Conservation (phyloP, 1,140 invertebrate genomes). For the Drosophila bipectinata region DNA sequence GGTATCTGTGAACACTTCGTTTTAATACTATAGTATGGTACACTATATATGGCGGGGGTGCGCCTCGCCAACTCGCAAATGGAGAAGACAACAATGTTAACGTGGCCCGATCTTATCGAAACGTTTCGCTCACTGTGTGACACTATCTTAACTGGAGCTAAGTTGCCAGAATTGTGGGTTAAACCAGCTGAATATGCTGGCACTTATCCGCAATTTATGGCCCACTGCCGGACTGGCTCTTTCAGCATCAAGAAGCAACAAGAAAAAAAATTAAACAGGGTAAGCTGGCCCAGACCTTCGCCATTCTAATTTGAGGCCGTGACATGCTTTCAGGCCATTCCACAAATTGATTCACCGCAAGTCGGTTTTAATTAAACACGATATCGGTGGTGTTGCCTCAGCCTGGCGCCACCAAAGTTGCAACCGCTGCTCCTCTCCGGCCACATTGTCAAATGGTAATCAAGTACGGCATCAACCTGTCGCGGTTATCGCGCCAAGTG, state of each 20-base stretch:
- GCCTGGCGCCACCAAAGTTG: conserved; percentile 46
- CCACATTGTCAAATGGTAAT: conserved; percentile 60
- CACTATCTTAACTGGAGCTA: conserved; percentile 64
- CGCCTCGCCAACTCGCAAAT: conserved; percentile 18
- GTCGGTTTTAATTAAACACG: conserved; percentile 65
- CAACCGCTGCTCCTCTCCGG: not conserved
- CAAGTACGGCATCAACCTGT: conserved; percentile 67
- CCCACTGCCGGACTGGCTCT: conserved; percentile 1
- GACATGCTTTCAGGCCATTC: conserved; percentile 7
- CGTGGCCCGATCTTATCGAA: conserved; percentile 62
- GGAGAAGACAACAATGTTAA: conserved; percentile 22
- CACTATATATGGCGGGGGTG: conserved; percentile 57
- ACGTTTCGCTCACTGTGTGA: conserved; percentile 52
- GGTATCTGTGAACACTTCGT: conserved; percentile 22
- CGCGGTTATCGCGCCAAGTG: conserved; percentile 57
- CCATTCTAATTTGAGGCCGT: conserved; percentile 26
- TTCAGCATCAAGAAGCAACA: conserved; percentile 10
- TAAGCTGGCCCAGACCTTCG: conserved; percentile 11
- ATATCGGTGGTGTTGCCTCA: conserved; percentile 52
- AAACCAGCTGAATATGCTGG: conserved; percentile 38
- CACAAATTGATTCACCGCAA: conserved; percentile 38
- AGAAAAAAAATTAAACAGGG: not conserved
- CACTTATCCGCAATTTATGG: conserved; percentile 72
- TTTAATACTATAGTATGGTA: not conserved
- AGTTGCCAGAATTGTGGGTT: conserved; percentile 25